Evolutionary conservation across 2,888 invertebrate species (phyloP).

Genomic region (Drosophila atroscutellata): DNA sequence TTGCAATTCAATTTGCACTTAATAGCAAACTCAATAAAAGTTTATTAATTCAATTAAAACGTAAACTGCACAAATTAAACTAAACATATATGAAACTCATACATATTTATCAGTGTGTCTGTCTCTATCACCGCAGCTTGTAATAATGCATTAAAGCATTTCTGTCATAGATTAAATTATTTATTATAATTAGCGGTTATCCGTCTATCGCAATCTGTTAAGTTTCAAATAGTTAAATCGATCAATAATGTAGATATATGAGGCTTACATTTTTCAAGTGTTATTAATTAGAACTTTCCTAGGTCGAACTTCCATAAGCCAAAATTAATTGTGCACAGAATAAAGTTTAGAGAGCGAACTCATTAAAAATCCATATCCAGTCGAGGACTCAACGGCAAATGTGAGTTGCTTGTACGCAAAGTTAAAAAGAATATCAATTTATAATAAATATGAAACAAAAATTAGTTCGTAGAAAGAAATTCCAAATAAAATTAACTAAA

Average conservation of each 20-base stretch:
- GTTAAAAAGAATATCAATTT: background rate
- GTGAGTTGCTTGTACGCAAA: background rate
- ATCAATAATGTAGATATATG: background rate
- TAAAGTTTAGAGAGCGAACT: background rate
- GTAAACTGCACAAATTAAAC: background rate
- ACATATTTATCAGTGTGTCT: background rate
- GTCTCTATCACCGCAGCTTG: background rate
- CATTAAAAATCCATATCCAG: background rate
- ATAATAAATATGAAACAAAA: background rate
- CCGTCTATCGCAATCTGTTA: background rate
- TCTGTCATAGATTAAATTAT: background rate
- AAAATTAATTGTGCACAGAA: background rate
- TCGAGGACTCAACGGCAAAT: background rate
- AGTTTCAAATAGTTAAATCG: background rate
- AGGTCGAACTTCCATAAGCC: background rate
- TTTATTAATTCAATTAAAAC: background rate
- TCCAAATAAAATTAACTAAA: background rate
- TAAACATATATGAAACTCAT: background rate
- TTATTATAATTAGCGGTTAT: background rate
- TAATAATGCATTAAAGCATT: background rate
- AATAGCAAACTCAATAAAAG: background rate
- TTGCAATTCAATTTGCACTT: constrained; percentile 27
- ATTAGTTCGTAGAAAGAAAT: background rate
- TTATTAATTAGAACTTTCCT: background rate
- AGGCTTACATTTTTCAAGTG: accelerated